phyloP scores from a whole-genome alignment of 2,113 vertebrate genomes.

The Morphnarchus princeps region DNA sequence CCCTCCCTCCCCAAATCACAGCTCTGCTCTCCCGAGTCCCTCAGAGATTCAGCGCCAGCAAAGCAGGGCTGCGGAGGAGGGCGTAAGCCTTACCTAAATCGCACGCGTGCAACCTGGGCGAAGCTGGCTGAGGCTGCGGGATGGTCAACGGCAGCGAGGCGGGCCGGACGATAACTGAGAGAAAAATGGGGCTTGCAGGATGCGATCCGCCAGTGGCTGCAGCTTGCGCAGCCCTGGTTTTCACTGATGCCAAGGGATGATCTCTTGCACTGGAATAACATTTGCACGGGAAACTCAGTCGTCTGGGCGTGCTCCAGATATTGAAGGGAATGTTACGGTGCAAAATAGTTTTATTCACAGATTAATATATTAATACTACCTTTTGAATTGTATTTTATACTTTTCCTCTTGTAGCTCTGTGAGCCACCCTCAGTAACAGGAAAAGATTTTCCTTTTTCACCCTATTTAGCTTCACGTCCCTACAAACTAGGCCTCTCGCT shows the following conservation, averaged over 20 bases:
- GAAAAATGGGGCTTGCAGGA: background rate
- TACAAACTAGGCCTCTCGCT: background rate
- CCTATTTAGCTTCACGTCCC: background rate
- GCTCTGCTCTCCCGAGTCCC: background rate
- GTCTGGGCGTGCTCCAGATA: background rate
- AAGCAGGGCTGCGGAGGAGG: accelerated
- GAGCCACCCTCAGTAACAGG: background rate
- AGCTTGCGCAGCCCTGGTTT: background rate
- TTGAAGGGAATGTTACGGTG: background rate
- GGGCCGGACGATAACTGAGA: background rate
- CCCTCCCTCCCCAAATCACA: background rate
- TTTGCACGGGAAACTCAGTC: background rate
- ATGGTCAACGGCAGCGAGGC: accelerated
- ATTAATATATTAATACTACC: background rate
- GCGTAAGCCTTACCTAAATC: background rate
- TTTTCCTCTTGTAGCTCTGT: background rate
- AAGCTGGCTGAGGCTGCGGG: background rate
- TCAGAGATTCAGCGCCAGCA: background rate
- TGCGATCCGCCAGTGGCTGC: accelerated
- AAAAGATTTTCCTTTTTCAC: background rate
- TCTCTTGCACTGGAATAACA: background rate
- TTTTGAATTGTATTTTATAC: conserved; percentile 56
- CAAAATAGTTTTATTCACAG: background rate
- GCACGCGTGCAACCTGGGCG: accelerated
- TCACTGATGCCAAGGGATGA: background rate